These are phyloP conservation scores for Micromesistius poutassou DNA, from an alignment of 2,797 vertebrate genomes.

Conservation along the genomic window DNA sequence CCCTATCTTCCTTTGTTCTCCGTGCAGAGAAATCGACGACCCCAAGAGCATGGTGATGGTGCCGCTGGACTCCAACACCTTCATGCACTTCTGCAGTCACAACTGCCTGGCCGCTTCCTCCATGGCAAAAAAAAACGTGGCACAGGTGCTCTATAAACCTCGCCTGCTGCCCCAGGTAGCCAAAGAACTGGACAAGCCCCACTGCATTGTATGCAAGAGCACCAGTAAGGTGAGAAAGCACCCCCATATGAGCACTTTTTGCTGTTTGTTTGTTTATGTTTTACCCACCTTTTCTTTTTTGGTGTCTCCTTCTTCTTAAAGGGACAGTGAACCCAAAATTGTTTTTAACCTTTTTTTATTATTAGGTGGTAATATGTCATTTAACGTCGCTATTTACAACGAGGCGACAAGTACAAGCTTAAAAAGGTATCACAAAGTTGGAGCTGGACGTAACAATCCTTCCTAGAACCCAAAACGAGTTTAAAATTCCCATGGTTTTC, in stretches of 20 bases:
- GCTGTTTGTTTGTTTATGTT: neutral
- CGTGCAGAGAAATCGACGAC: slow-evolving; percentile 85
- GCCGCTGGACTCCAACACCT: slow-evolving; percentile 79
- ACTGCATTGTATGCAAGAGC: slow-evolving; percentile 78
- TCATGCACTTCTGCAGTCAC: slow-evolving; percentile 93
- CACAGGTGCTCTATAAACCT: slow-evolving; percentile 42
- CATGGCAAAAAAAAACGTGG: slow-evolving; percentile 80
- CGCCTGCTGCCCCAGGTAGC: slow-evolving; percentile 24
- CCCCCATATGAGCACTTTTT: neutral
- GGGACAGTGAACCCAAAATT: too few relatives aligned
- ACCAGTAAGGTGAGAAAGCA: slow-evolving; percentile 79
- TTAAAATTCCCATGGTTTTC: too few relatives aligned
- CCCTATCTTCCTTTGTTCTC: neutral
- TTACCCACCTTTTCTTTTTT: neutral
- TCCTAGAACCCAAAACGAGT: too few relatives aligned
- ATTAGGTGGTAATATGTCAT: too few relatives aligned
- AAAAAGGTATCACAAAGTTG: too few relatives aligned
- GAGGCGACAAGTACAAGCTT: too few relatives aligned
- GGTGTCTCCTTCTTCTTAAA: too few relatives aligned
- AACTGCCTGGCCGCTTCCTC: slow-evolving; percentile 87
- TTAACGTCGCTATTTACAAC: too few relatives aligned
- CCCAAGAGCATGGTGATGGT: slow-evolving; percentile 94
- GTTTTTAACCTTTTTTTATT: too few relatives aligned
- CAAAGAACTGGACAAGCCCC: slow-evolving; percentile 50
- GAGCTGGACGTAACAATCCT: too few relatives aligned